phyloP scores from a whole-genome alignment of 2,888 invertebrate species.

The Clunio marinus region DNA sequence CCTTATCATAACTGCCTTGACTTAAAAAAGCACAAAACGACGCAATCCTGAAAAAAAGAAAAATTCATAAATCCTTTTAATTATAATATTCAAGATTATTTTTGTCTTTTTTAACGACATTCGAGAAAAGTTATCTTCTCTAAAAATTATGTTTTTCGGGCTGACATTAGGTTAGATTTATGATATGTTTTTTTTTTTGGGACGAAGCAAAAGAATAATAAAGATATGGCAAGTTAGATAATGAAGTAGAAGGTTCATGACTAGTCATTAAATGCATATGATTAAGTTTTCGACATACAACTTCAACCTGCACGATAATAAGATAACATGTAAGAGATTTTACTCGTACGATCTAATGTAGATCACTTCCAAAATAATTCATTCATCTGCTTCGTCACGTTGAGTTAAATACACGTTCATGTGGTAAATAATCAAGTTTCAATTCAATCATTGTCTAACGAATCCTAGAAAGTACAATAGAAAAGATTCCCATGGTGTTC shows the following conservation, averaged over 20 bases:
- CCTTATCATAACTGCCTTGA: slow-evolving; percentile 8
- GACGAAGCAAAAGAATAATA: slow-evolving; percentile 19
- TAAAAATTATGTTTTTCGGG: slow-evolving; percentile 23
- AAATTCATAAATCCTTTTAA: slow-evolving; percentile 38
- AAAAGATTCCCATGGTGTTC: too few species aligned
- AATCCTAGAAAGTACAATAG: too few species aligned
- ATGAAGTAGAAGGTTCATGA: slow-evolving; percentile 21
- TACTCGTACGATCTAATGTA: too few species aligned
- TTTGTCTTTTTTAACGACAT: slow-evolving; percentile 32
- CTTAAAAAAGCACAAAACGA: neutral
- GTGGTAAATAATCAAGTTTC: too few species aligned
- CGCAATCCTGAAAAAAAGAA: neutral
- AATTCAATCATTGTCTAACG: too few species aligned
- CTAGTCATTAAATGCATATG: neutral
- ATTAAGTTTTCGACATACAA: too few species aligned
- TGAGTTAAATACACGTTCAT: too few species aligned
- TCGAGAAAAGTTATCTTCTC: slow-evolving; percentile 14
- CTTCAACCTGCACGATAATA: too few species aligned
- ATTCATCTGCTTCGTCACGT: too few species aligned
- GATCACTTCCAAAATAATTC: too few species aligned
- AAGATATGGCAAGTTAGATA: slow-evolving; percentile 29
- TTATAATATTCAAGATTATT: slow-evolving; percentile 39
- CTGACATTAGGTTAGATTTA: slow-evolving; percentile 24
- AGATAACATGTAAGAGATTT: too few species aligned
- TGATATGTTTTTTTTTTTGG: neutral